Evolutionary conservation across 2,797 vertebrate genomes (phyloP), one percentile per base, ranked within the genome.

Genomic region (Hemibagrus guttatus): DNA sequence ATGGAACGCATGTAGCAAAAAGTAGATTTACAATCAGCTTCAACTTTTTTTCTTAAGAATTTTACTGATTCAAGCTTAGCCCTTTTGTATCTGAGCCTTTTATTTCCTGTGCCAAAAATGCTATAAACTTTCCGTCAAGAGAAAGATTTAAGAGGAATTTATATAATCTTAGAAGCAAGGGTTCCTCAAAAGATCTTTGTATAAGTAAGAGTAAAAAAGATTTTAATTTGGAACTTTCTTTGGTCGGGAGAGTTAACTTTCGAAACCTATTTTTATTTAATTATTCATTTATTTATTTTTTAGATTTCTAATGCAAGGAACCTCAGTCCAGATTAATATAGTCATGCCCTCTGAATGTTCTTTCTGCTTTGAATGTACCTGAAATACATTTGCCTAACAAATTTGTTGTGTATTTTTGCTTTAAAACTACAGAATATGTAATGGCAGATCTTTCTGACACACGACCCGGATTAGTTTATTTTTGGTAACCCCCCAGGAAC

Each of bases 351-450:
- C 12, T 49, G 14, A 49, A 26, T 74, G 21, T 26, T 19, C 68
- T 42, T 71, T 8, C 42, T 39, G 13, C 23, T 23, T 42, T 71
- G 35, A 71, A 21, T 39, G 42, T 6, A 6, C 23, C 42, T 72
- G 71, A 46, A 9, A 54, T 56, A 31, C 52, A 78, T 35, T 56
- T 46, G 35, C 8, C 5, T 23, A 79, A 59, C 28, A 58, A 23
- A 5, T 21, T 58, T 23, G 16, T 42, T 56, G 21, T 64, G 13
- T 61, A 39, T 69, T 76, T 28, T 49, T 61, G 52, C 17, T 84
- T 12, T 83, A 81, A 66, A 85, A 69, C 56, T 86, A 61, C 80
- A 84, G 85, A 87, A 91, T 92, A 91, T 88, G 75, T 89, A 90
- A 89, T 89, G 87, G 46, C 58, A 86, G 49, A 4, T 19, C n/a